Conservation (phyloP, 2,888 invertebrate genomes). For the Rhaphigaster nebulosa region DNA sequence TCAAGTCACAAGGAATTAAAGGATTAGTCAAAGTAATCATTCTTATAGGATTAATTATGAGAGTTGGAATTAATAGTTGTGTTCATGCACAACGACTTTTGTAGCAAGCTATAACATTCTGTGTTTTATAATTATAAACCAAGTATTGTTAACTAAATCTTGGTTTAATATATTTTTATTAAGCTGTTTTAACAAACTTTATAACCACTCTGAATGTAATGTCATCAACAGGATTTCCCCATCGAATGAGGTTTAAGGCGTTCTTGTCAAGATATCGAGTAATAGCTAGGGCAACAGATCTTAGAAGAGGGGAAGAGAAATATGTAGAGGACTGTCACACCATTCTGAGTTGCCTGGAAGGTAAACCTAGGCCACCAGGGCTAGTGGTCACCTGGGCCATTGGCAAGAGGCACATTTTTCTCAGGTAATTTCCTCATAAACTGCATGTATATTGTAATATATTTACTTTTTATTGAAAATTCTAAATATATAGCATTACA, state of each 20-base stretch:
- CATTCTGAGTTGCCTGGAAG: slow-evolving; percentile 74
- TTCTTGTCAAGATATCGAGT: slow-evolving; percentile 89
- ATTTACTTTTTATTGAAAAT: too few species aligned
- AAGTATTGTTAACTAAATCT: too few species aligned
- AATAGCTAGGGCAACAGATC: slow-evolving; percentile 82
- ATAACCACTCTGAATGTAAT: not conserved
- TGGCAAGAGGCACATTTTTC: slow-evolving; percentile 93
- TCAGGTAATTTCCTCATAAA: slow-evolving; percentile 70
- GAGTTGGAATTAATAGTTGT: too few species aligned
- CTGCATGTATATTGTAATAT: not conserved
- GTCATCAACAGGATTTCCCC: slow-evolving; percentile 78
- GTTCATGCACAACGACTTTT: too few species aligned
- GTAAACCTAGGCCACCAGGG: slow-evolving; percentile 67
- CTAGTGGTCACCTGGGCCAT: slow-evolving; percentile 85
- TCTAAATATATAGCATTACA: too few species aligned
- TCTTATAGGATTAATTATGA: too few species aligned
- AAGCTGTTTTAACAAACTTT: not conserved
- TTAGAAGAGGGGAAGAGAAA: slow-evolving; percentile 78
- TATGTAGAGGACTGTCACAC: slow-evolving; percentile 82
- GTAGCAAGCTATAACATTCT: too few species aligned
- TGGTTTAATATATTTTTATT: not conserved
- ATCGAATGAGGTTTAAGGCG: slow-evolving; percentile 94
- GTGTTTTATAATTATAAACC: too few species aligned
- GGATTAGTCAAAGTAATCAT: too few species aligned
- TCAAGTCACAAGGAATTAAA: too few species aligned